phyloP scores from a whole-genome alignment of 2,113 vertebrate genomes.

The Macroglossus sobrinus region DNA sequence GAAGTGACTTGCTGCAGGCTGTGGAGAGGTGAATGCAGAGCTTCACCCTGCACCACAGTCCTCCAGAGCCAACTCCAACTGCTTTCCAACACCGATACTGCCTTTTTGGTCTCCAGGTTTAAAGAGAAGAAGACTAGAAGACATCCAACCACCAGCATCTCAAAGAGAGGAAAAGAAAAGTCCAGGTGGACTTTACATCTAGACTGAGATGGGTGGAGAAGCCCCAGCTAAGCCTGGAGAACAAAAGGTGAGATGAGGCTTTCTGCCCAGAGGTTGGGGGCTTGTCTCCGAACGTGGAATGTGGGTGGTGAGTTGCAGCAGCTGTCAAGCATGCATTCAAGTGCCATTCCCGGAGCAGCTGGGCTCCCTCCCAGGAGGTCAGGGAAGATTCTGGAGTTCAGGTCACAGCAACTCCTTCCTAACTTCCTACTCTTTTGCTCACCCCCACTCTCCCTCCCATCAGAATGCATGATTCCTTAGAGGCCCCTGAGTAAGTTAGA shows the following conservation, averaged over 20 bases:
- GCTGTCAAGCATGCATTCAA: too few species aligned
- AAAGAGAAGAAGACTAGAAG: neutral
- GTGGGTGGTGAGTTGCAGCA: neutral
- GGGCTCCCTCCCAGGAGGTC: neutral
- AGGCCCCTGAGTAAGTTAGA: neutral
- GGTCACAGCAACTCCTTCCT: neutral
- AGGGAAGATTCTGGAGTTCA: neutral
- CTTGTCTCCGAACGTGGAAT: neutral
- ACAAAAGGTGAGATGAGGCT: slow-evolving; percentile 29
- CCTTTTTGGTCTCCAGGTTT: neutral
- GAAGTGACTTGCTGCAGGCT: neutral
- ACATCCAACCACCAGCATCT: neutral
- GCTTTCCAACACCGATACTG: neutral
- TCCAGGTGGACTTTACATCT: neutral
- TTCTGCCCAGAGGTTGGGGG: neutral
- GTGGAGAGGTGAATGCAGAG: neutral
- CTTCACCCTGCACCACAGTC: accelerated
- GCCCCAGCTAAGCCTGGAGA: neutral
- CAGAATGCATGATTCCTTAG: neutral
- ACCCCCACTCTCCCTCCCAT: neutral
- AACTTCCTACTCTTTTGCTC: neutral
- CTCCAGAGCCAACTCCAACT: neutral
- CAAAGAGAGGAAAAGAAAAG: neutral
- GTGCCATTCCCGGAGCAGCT: neutral
- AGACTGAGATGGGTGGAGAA: slow-evolving; percentile 32